Conservation (phyloP, 2,888 invertebrate species). For the Dicyrtoma fusca region DNA sequence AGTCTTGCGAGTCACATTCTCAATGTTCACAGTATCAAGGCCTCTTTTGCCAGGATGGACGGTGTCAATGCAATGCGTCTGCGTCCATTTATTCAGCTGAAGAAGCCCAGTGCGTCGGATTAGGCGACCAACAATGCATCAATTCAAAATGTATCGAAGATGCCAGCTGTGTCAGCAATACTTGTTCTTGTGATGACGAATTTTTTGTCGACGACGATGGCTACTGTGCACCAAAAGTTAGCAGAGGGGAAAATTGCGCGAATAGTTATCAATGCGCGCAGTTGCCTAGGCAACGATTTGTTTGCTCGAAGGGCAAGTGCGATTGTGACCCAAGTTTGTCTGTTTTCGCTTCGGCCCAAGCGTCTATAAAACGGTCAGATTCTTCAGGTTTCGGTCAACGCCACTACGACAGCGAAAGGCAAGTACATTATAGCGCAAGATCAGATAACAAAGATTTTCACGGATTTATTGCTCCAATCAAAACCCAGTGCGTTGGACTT, state of each 20-base stretch:
- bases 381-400: background rate
- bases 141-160: background rate
- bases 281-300: background rate
- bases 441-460: no score
- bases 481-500: background rate
- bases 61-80: conserved; percentile 1
- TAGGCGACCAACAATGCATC: background rate
- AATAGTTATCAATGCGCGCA: background rate
- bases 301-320: conserved; percentile 7
- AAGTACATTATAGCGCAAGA: background rate
- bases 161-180: background rate
- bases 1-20: background rate
- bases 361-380: no score
- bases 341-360: background rate
- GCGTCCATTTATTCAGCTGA: background rate
- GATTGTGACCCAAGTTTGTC: conserved; percentile 1
- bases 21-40: background rate
- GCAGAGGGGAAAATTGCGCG: background rate
- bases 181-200: background rate
- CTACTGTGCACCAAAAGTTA: background rate
- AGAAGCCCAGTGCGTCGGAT: conserved; percentile 1
- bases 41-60: background rate
- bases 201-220: background rate
- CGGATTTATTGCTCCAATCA: background rate
- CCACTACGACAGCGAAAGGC: background rate